Evolutionary conservation across 2,888 invertebrate species (phyloP).

Genomic region (Apodemia zela): DNA sequence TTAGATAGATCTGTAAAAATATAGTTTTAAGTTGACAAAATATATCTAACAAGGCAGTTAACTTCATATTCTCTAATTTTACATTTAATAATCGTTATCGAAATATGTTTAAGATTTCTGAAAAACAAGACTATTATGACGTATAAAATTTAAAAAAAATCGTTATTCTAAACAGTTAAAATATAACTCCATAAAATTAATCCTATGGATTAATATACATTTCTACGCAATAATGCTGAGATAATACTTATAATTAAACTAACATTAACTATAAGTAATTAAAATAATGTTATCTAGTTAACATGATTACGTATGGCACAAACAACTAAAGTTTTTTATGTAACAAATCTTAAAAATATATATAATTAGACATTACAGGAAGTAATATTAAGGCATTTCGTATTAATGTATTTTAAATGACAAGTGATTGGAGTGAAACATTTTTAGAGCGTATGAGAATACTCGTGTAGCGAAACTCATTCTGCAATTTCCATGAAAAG

Average conservation of each 20-base stretch:
- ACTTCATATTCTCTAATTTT: neutral
- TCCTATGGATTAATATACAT: neutral
- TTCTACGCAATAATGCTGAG: slow-evolving; percentile 4
- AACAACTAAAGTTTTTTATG: slow-evolving; percentile 2
- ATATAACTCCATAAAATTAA: neutral
- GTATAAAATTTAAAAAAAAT: neutral
- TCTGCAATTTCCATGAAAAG: too few species aligned
- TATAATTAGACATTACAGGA: neutral
- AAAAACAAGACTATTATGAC: neutral
- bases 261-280: slow-evolving; percentile 7
- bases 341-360: neutral
- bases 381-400: neutral
- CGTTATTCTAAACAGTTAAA: neutral
- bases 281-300: slow-evolving; percentile 14
- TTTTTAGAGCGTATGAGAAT: neutral
- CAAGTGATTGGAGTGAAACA: neutral
- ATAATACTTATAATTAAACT: slow-evolving; percentile 6
- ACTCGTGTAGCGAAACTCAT: too few species aligned
- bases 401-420: neutral
- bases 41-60: neutral
- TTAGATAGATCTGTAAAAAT: neutral
- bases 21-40: neutral
- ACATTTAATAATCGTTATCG: neutral
- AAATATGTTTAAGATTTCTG: neutral
- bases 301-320: slow-evolving; percentile 19